Conservation (phyloP, 1,140 invertebrate species). For the Hirudo medicinalis region DNA sequence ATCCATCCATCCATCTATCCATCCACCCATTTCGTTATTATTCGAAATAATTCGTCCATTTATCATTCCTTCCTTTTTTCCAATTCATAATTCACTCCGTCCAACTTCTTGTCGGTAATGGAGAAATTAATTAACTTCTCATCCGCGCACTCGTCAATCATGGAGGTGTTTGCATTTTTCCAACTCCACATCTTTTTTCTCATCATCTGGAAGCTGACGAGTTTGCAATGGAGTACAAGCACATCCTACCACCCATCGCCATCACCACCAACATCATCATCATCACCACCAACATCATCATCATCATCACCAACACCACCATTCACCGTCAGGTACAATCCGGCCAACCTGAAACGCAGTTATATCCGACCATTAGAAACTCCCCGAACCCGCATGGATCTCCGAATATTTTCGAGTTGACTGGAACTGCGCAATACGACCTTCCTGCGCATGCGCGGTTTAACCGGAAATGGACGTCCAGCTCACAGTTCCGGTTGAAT, state of each 20-base stretch:
- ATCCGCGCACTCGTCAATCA: constrained; percentile 14
- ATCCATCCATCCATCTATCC: constrained; percentile 15
- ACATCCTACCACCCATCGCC: not conserved
- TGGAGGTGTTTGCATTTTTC: not conserved
- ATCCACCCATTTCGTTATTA: constrained; percentile 10
- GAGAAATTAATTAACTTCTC: constrained; percentile 4
- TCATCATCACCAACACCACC: not conserved
- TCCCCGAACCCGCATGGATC: constrained; percentile 23
- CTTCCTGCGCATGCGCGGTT: constrained; percentile 23
- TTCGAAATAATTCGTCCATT: constrained; percentile 18
- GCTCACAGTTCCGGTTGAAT: constrained; percentile 21
- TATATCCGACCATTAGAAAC: constrained; percentile 21
- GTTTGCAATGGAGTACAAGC: not conserved
- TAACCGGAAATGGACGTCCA: constrained; percentile 23
- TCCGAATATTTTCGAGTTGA: constrained; percentile 20
- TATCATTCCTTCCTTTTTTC: constrained; percentile 21
- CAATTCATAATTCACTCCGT: constrained; percentile 14
- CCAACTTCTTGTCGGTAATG: not conserved
- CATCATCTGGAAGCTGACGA: not conserved
- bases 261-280: not conserved
- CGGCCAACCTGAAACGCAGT: constrained; percentile 18
- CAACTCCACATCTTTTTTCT: constrained; percentile 16
- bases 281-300: not conserved
- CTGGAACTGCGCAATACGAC: constrained; percentile 17
- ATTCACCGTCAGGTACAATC: not conserved